These are phyloP conservation scores for Caenorhabditis elegans DNA, from an alignment of 1,140 invertebrate species.

Conservation along the genomic window DNA sequence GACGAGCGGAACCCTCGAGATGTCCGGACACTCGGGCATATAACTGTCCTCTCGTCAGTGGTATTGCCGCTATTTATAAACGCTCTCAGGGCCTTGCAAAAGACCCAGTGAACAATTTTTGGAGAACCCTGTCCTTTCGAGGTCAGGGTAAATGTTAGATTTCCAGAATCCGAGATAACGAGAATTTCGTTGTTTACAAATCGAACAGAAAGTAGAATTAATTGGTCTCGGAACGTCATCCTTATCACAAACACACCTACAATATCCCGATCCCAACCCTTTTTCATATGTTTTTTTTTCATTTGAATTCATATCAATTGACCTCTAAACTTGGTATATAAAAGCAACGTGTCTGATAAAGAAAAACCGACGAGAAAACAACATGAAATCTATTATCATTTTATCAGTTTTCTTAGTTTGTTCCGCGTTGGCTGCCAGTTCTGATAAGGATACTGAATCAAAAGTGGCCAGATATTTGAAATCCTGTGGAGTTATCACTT, in stretches of 20 bases:
- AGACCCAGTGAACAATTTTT: too few species aligned
- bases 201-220: too few species aligned
- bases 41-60: too few species aligned
- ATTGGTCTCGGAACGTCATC: slow-evolving; percentile 8
- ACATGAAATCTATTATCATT: slow-evolving; percentile 14
- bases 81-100: too few species aligned
- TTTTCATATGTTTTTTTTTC: neutral
- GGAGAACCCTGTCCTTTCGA: too few species aligned
- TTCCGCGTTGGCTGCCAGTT: neutral
- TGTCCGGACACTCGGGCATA: too few species aligned
- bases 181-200: too few species aligned
- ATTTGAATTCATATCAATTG: neutral
- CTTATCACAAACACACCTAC: neutral
- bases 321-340: neutral
- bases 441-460: slow-evolving; percentile 5
- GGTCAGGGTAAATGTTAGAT: too few species aligned
- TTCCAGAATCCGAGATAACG: too few species aligned
- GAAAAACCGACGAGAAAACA: neutral
- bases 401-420: neutral
- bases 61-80: too few species aligned
- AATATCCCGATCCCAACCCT: too few species aligned
- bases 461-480: slow-evolving; percentile 13
- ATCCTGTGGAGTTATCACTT: slow-evolving; percentile 14
- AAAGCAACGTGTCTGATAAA: neutral
- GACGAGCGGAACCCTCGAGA: too few species aligned